These are phyloP conservation scores for Chitala chitala DNA, from an alignment of 2,113 vertebrate species.

Conservation along the genomic window DNA sequence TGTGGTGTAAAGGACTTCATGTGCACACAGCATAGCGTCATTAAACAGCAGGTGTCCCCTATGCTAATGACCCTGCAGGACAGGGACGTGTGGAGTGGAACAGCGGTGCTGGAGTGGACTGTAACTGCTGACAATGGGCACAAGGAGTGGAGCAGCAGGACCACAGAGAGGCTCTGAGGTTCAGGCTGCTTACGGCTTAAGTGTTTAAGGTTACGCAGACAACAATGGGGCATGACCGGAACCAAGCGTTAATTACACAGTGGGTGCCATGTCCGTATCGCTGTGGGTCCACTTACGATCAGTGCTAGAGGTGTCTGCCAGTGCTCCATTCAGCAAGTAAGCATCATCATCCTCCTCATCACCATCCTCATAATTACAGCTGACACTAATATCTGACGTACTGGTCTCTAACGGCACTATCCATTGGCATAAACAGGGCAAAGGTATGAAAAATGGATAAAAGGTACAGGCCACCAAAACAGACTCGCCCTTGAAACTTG, in stretches of 20 bases:
- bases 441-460: neutral
- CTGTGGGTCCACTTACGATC: neutral
- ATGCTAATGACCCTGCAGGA: neutral
- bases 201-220: neutral
- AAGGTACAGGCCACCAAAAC: neutral
- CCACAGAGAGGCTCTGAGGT: neutral
- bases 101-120: neutral
- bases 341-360: neutral
- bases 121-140: no score
- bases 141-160: no score
- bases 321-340: neutral
- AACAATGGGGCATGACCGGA: constrained; percentile 15
- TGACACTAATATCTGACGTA: neutral
- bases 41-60: neutral
- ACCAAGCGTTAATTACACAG: constrained; percentile 22
- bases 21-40: neutral
- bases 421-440: no score
- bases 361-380: neutral
- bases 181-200: neutral
- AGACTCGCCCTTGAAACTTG: neutral
- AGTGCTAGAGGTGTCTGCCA: neutral
- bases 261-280: neutral
- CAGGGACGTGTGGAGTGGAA: neutral
- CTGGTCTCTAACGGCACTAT: neutral
- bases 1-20: constrained; percentile 1